Percentiles rank a stretch among this genome's conserved stretches.
phyloP scores from a whole-genome alignment of 2,888 invertebrate genomes.

The Cosmia trapezina region DNA sequence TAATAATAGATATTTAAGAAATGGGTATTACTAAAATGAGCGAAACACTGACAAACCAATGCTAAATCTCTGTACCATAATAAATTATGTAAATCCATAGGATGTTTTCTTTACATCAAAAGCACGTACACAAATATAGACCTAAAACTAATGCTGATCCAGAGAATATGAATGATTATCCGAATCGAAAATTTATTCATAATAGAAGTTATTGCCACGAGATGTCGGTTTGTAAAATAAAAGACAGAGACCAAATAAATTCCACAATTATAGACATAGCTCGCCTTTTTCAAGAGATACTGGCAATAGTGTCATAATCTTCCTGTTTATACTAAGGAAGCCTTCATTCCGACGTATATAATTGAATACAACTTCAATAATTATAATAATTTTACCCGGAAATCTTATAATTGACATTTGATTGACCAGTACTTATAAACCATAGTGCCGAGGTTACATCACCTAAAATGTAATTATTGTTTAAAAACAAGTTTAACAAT shows the following conservation, averaged over 20 bases:
- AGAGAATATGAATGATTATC: neutral
- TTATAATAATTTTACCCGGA: slow-evolving; percentile 64
- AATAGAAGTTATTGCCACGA: neutral
- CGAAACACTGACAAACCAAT: neutral
- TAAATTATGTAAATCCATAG: neutral
- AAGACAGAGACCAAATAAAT: no score
- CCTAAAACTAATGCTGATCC: neutral
- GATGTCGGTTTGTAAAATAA: neutral
- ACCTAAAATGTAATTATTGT: slow-evolving; percentile 61
- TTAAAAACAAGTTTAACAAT: slow-evolving; percentile 58
- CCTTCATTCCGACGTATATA: slow-evolving; percentile 23
- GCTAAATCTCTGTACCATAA: neutral
- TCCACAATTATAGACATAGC: neutral
- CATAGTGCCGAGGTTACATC: slow-evolving; percentile 60
- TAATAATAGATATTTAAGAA: neutral
- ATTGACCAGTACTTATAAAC: slow-evolving; percentile 61
- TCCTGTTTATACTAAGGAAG: slow-evolving; percentile 20
- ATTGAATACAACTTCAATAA: slow-evolving; percentile 46
- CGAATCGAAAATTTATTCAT: no score
- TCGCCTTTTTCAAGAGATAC: neutral
- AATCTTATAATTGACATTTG: slow-evolving; percentile 67
- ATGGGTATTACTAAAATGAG: neutral
- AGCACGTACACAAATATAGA: neutral
- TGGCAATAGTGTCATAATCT: slow-evolving; percentile 13
- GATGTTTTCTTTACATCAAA: slow-evolving; percentile 6